phyloP scores from a whole-genome alignment of 2,888 invertebrate species.

The Frankliniella fusca region DNA sequence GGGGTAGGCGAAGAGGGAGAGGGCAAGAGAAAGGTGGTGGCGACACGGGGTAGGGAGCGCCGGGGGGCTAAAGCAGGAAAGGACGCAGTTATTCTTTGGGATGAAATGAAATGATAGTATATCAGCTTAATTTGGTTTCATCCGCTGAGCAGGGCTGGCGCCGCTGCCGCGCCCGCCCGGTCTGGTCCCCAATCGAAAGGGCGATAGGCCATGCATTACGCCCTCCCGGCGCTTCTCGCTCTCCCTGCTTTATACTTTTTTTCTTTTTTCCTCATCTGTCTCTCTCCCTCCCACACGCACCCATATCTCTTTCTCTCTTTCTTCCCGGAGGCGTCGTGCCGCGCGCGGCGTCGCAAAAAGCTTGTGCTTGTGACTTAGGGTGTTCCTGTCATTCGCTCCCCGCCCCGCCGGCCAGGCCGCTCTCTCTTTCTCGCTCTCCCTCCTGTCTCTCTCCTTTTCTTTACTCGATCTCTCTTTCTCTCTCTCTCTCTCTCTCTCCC shows the following conservation, averaged over 20 bases:
- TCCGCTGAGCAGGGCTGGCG: not conserved
- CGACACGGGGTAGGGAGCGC: not conserved
- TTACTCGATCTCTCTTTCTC: no score
- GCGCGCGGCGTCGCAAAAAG: not conserved
- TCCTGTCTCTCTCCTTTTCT: no score
- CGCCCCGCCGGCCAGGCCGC: not conserved
- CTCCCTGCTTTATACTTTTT: not conserved
- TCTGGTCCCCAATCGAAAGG: not conserved
- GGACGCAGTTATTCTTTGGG: slow-evolving; percentile 7
- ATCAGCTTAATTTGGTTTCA: slow-evolving; percentile 22
- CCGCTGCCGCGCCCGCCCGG: not conserved
- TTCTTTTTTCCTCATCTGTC: not conserved
- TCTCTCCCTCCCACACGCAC: not conserved
- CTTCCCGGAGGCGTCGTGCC: not conserved
- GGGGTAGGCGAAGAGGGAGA: no score
- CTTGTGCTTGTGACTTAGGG: not conserved
- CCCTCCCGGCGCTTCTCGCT: not conserved
- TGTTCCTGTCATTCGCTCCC: not conserved
- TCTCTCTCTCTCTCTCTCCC: not conserved
- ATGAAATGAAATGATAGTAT: slow-evolving; percentile 21
- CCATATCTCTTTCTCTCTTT: no score
- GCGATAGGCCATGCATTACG: slow-evolving; percentile 6
- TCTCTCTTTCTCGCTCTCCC: no score
- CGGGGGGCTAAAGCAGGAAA: not conserved
- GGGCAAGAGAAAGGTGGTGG: not conserved